Base-by-base conservation (phyloP, 2,797 vertebrate species). In the Bufotes viridis region DNA sequence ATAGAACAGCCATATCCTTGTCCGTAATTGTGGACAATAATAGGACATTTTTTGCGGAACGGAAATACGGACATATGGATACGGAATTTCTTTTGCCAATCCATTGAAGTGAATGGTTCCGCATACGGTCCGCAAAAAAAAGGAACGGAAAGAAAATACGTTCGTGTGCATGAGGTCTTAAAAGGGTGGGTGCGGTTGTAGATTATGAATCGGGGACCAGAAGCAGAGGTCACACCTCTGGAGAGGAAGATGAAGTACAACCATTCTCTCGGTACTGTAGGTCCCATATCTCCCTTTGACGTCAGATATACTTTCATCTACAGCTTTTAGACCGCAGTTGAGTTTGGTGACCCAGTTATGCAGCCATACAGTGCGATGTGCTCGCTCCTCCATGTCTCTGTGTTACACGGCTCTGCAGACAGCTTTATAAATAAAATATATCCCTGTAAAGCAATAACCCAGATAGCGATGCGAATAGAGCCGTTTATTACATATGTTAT, bases 361-460 rank as follows among this genome's bases (percentile, higher is more conserved):
- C 42, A 53, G 42, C 72, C 72, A 51, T 53, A 75, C 5, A 53
- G 72, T 53, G 42, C 20, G n/a, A 11, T 51, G 20, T 13, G 42
- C 42, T 22, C 42, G 10, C 10, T 75, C 18, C 72, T 1, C 72
- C 34, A 49, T 12, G 53, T 22, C 69, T 29, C n/a, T 14, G 6
- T 57, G 22, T 63, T 82, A 51, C 60, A 42, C n/a, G 49, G 72
- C 22, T 15, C 58, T 24, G 72, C 15, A 76, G 22, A 65, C 17
- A 18, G 24, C 58, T 74, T 60, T 84, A 75, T 84, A 49, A 75
- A 84, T 84, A 84, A 75, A 78, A 26, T 49, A 85, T 65, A 22
- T 20, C 13, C 57, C 42, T 14, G 72, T 78, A 29, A 85, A 13
- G 49, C 42, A 65, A 51, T 51, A 65, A 15, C 63, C 22, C 63